A percentile compares a stretch with the other conserved stretches of the same genome.
These are phyloP conservation scores for Ceuthmochares aereus DNA, from an alignment of 2,113 vertebrate genomes.

Conservation along the genomic window DNA sequence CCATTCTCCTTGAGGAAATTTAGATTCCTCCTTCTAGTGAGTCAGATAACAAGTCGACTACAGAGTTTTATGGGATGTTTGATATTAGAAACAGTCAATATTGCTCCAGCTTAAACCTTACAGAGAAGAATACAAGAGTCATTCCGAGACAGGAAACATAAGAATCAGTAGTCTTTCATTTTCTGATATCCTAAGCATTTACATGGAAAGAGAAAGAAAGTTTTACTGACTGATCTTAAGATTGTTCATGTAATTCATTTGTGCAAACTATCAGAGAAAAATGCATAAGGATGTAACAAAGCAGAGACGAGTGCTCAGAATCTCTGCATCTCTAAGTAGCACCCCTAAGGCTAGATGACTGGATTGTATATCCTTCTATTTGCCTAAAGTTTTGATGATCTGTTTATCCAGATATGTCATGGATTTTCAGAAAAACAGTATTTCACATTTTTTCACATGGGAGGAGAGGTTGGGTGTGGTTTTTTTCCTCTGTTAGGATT, in stretches of 20 bases:
- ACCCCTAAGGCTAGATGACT: background rate
- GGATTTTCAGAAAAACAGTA: background rate
- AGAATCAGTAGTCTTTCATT: background rate
- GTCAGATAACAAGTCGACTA: background rate
- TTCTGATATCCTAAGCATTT: background rate
- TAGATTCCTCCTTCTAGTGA: background rate
- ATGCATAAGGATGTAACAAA: background rate
- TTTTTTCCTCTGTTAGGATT: accelerated
- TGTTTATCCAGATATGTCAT: background rate
- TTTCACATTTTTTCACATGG: background rate
- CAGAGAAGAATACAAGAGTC: background rate
- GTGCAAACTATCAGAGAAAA: background rate
- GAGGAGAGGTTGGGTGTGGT: accelerated
- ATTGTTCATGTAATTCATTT: background rate
- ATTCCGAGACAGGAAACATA: background rate
- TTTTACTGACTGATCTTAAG: background rate
- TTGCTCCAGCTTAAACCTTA: background rate
- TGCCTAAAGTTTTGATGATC: background rate
- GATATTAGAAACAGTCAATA: background rate
- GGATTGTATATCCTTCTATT: background rate
- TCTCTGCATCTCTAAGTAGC: background rate
- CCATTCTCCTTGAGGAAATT: background rate
- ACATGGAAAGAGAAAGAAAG: background rate
- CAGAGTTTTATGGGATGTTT: background rate
- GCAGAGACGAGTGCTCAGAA: background rate